Evolutionary conservation across 2,888 invertebrate genomes (phyloP).

Genomic region (Oscheius myriophilus): DNA sequence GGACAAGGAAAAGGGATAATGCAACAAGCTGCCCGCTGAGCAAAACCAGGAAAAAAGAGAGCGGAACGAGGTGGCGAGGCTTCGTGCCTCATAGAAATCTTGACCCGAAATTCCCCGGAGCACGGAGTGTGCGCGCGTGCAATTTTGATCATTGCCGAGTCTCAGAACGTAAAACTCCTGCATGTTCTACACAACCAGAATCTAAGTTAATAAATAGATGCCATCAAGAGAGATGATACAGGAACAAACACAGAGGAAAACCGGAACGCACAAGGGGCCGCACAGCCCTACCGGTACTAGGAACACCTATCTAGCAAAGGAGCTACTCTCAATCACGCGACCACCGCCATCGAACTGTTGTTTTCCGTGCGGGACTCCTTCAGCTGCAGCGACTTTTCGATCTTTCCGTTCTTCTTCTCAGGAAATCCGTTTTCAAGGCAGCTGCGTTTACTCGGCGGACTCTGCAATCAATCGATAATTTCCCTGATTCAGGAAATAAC

Average conservation of each 20-base stretch:
- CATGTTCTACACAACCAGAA: constrained; percentile 22
- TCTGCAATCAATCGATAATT: constrained; percentile 20
- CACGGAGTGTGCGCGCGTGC: neutral
- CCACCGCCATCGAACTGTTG: constrained; percentile 31
- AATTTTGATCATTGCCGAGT: constrained; percentile 21
- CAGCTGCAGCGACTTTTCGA: constrained; percentile 29
- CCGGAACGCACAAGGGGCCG: neutral
- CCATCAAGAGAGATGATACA: neutral
- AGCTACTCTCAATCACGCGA: constrained; percentile 20
- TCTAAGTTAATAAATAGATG: neutral
- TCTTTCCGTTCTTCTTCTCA: constrained; percentile 43
- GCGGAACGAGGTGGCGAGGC: constrained; percentile 16
- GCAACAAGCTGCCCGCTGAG: constrained; percentile 24
- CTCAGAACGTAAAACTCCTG: neutral
- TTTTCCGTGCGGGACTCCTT: constrained; percentile 31
- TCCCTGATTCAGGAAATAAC: neutral
- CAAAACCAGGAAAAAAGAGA: constrained; percentile 14
- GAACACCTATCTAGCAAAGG: constrained; percentile 13
- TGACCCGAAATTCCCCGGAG: constrained; percentile 26
- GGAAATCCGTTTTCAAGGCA: constrained; percentile 47
- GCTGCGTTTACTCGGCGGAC: constrained; percentile 45
- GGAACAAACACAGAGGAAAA: no score
- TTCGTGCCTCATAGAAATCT: constrained; percentile 18
- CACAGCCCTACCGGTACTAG: constrained; percentile 24
- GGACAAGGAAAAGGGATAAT: neutral